These are phyloP conservation scores for Hydrolagus affinis DNA, from an alignment of 2,113 vertebrate genomes.

Conservation along the genomic window DNA sequence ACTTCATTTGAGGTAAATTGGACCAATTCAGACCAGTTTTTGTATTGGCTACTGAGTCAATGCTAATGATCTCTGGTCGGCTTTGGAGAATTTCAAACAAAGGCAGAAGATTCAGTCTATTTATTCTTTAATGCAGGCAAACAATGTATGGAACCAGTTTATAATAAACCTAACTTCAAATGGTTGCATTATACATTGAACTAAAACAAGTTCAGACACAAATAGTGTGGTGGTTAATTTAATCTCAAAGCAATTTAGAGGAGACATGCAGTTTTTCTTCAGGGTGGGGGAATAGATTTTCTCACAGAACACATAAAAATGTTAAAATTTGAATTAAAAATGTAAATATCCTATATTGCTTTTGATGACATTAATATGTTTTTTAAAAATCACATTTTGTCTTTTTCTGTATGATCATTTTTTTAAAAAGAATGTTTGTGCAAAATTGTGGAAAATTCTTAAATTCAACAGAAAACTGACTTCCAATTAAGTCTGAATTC, in stretches of 20 bases:
- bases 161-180: not conserved
- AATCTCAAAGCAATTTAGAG: not conserved
- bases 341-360: not conserved
- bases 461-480: too few species aligned
- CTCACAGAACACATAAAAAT: not conserved
- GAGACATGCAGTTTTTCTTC: not conserved
- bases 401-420: too few species aligned
- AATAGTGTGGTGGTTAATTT: not conserved
- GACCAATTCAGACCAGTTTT: not conserved
- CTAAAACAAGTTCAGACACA: not conserved
- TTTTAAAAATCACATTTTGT: too few species aligned
- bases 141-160: not conserved
- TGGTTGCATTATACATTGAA: not conserved
- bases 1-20: slow-evolving; percentile 25
- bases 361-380: too few species aligned
- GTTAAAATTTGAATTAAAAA: not conserved
- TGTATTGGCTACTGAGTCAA: slow-evolving; percentile 14
- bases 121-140: not conserved
- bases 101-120: not conserved
- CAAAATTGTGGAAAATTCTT: too few species aligned
- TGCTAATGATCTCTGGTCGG: not conserved
- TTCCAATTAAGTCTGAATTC: too few species aligned
- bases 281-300: not conserved
- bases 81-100: slow-evolving; percentile 7
- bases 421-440: too few species aligned